Evolutionary conservation across 2,797 vertebrate species (phyloP), one percentile per base, ranked within the genome.

Genomic region (Enteromius treurensis): DNA sequence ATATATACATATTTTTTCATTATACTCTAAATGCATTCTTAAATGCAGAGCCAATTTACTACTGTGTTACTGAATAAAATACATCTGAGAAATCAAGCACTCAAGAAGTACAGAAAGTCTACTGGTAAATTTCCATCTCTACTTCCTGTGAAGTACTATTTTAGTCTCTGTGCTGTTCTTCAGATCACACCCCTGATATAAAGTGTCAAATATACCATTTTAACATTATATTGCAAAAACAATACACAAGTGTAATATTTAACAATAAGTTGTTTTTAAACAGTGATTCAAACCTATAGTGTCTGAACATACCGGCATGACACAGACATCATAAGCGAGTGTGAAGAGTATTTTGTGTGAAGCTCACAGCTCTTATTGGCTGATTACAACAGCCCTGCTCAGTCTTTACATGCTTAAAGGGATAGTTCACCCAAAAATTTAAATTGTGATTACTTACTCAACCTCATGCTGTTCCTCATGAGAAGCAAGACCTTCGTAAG

Each of bases 201-300:
- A 70, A 21, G 17, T 47, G 69, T 68, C 10, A 77, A 53, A 71
- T 78, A 23, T 51, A 77, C 32, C 26, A 53, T 79, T 45, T 19
- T 26, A 49, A 34, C 19, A 68, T 58, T n/a, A 13, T 34, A 34
- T 62, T 68, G 40, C 34, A 34, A 42, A 86, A 83, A 71, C 65
- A 73, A 60, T 87, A 84, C 14, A 17, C 71, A 69, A 85, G 65
- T 75, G 70, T 74, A 64, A 47, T 13, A 70, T 81, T 68, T 60
- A 64, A 69, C 79, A 85, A 70, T 84, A 53, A 32, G 47, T 77
- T 75, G 79, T 8, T 17, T 34, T n/a, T 37, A 82, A 37, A 86
- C 76, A 77, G 15, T 19, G 80, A 78, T 77, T 62, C n/a, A 68
- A 29, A 40, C 37, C 8, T 19, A 23, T 73, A 37, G 14, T 77